Evolutionary conservation across 2,888 invertebrate species (phyloP).

Genomic region (Athalia circularis): DNA sequence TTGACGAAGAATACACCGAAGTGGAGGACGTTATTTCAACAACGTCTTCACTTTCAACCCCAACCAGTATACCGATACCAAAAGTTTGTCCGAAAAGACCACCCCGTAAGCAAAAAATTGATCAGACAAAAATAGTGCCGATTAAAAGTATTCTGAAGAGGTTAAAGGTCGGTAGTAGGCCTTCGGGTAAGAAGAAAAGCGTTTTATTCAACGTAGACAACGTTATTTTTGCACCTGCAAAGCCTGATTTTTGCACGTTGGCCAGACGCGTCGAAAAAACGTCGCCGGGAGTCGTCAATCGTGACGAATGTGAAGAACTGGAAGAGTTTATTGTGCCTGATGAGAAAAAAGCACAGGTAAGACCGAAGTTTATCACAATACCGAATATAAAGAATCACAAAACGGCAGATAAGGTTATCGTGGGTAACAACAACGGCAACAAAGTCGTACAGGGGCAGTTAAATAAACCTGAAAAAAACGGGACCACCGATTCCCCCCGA

Average conservation of each 20-base stretch:
- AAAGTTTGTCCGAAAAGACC: constrained; percentile 80
- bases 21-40: neutral
- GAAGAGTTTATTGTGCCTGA: constrained; percentile 55
- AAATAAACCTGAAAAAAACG: constrained; percentile 53
- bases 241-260: constrained; percentile 56
- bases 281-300: neutral
- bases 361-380: constrained; percentile 69
- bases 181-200: constrained; percentile 63
- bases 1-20: constrained; percentile 47
- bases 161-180: constrained; percentile 52
- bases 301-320: neutral
- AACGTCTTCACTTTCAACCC: neutral
- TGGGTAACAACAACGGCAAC: no score
- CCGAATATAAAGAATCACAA: constrained; percentile 69
- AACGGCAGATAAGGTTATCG: constrained; percentile 27
- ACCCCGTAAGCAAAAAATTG: constrained; percentile 76
- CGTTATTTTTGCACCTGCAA: constrained; percentile 71
- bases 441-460: constrained; percentile 51
- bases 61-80: constrained; percentile 69
- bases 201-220: constrained; percentile 71
- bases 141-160: constrained; percentile 68
- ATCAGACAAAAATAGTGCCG: constrained; percentile 71
- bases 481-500: constrained; percentile 28
- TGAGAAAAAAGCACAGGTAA: constrained; percentile 46
- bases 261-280: constrained; percentile 55